Evolutionary conservation across 2,888 invertebrate genomes (phyloP), one percentile per base, ranked within the genome.

Genomic region (Drosophila lutescens): DNA sequence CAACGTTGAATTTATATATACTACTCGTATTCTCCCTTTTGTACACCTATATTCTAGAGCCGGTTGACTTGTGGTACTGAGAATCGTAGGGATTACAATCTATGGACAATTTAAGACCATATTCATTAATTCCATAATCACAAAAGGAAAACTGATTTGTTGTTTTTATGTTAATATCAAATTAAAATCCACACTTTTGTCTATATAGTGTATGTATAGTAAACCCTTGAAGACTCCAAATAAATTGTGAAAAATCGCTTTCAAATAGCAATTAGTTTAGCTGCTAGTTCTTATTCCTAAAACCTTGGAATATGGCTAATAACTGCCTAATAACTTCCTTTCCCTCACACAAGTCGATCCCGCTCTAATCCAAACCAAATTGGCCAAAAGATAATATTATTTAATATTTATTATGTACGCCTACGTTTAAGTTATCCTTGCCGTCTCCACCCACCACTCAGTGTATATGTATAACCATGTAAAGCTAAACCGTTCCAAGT

Each of bases 401-500:
- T 43, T 61, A 30, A 43, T 63, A 61, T 65, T 36, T 62, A 34
- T 63, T 30, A 34, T 63, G 10, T 47, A 47, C 32, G 36, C 38
- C 30, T 50, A 58, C 50, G 17, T 26, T 26, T 51, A 50, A 26
- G 43, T 38, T 63, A 3, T 15, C 44, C 58, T 36, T 12, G 20
- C 32, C 60, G 40, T 40, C 26, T 15, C n/a, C 58, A 12, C 46
- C 20, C 72, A 67, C 43, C 49, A 32, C 34, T 59, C 41, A 59
- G 59, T 69, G 68, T 69, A 54, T 59, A 54, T 67, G 68, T 43
- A 2, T 49, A 41, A 34, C 41, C 47, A 76, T 80, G 63, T 76
- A 61, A 77, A 78, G 56, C 78, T 61, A 61, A 59, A 54, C 63
- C 79, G 70, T 82, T 81, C 76, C 83, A 85, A 85, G 82, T 85